phyloP scores from a whole-genome alignment of 1,140 invertebrate species.

The Ceratoteleas bidentatus region DNA sequence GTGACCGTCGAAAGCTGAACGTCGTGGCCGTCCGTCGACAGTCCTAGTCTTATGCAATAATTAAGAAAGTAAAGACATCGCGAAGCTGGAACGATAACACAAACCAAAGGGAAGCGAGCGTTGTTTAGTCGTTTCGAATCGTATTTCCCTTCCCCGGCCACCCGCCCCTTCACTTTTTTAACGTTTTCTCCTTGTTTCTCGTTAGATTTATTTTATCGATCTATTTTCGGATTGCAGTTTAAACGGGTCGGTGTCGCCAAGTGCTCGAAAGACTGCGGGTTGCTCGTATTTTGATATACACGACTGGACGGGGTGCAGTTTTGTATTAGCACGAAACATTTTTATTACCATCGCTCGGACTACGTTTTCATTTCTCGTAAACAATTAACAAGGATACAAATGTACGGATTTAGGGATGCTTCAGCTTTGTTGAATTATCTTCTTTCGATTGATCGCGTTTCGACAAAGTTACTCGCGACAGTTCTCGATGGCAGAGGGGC shows the following conservation, averaged over 20 bases:
- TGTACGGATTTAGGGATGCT: constrained; percentile 6
- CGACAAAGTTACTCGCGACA: neutral
- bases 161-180: constrained; percentile 20
- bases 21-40: constrained; percentile 41
- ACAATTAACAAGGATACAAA: no score
- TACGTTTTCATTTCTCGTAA: neutral
- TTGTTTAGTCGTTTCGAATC: constrained; percentile 48
- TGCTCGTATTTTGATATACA: no score
- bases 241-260: no score
- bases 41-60: constrained; percentile 69
- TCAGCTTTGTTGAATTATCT: constrained; percentile 14
- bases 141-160: constrained; percentile 24
- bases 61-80: constrained; percentile 41
- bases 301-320: no score
- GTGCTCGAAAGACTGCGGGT: no score
- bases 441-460: constrained; percentile 17
- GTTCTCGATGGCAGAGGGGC: constrained; percentile 18
- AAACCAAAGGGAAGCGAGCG: constrained; percentile 44
- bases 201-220: no score
- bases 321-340: no score
- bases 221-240: no score
- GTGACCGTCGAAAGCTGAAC: constrained; percentile 73
- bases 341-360: no score
- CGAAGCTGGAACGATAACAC: constrained; percentile 34
- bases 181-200: no score